Evolutionary conservation across 2,888 invertebrate genomes (phyloP).

Genomic region (Lepeophtheirus nordmannii): DNA sequence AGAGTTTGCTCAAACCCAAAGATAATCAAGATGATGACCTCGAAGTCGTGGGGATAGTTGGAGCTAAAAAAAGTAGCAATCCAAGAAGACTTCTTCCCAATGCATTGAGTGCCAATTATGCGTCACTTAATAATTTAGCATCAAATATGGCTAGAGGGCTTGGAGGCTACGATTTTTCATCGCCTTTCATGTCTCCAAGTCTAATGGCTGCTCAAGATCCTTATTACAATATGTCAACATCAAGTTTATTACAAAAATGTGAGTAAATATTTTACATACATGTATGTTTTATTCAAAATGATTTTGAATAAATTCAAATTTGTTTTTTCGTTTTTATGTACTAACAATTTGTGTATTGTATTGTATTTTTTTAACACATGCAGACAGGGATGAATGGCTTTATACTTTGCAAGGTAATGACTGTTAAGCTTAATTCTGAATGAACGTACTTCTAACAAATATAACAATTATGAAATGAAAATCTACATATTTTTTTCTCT

Average conservation of each 20-base stretch:
- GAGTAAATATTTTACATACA: not conserved
- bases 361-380: not conserved
- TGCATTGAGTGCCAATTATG: not conserved
- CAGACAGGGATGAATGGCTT: slow-evolving; percentile 5
- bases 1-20: not conserved
- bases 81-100: not conserved
- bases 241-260: not conserved
- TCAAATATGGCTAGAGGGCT: not conserved
- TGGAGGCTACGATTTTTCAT: not conserved
- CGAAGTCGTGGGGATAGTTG: slow-evolving; percentile 1
- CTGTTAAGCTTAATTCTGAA: too few species aligned
- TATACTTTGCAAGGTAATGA: not conserved
- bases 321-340: not conserved
- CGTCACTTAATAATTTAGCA: slow-evolving; percentile 3
- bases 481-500: not conserved
- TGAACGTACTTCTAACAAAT: too few species aligned
- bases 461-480: too few species aligned
- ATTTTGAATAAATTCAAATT: not conserved
- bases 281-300: not conserved
- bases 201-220: not conserved
- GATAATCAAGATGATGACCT: not conserved
- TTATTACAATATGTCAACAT: not conserved
- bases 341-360: not conserved
- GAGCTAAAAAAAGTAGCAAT: too few species aligned
- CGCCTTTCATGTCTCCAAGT: slow-evolving; percentile 1